Percentiles rank a stretch among this genome's conserved stretches.
These are phyloP conservation scores for Acrobasis suavella DNA, from an alignment of 2,888 invertebrate species.

Conservation along the genomic window DNA sequence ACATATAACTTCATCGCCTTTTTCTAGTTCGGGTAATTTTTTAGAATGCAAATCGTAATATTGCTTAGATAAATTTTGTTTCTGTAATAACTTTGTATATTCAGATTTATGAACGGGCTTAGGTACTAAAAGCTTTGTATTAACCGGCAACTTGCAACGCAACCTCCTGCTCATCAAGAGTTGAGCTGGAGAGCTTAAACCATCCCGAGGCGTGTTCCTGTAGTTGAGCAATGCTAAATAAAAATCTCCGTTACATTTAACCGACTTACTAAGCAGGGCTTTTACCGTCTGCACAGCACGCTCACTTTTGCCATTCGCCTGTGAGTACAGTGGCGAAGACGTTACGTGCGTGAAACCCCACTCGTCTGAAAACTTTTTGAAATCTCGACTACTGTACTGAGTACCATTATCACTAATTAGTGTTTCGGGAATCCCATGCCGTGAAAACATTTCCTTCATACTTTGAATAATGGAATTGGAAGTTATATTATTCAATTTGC, in stretches of 20 bases:
- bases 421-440: conserved; percentile 28
- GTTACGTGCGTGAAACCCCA: conserved; percentile 34
- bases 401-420: conserved; percentile 32
- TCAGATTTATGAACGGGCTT: neutral
- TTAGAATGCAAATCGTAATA: neutral
- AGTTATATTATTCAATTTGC: conserved; percentile 2
- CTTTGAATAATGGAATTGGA: conserved; percentile 23
- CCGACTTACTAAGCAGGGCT: neutral
- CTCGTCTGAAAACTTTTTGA: conserved; percentile 25
- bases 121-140: neutral
- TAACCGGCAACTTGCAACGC: neutral
- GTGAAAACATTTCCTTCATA: conserved; percentile 29
- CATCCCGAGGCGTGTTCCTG: neutral
- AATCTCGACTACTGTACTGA: conserved; percentile 22
- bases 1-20: neutral
- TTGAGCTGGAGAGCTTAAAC: conserved; percentile 1
- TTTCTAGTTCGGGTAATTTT: neutral
- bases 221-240: neutral
- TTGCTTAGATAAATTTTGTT: neutral
- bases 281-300: neutral
- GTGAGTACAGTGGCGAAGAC: conserved; percentile 24
- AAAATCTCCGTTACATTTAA: neutral
- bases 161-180: neutral
- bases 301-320: neutral
- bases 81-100: neutral